A percentile compares a stretch with the other conserved stretches of the same genome.
phyloP scores from a whole-genome alignment of 2,113 vertebrate genomes.

The Mastomys coucha region DNA sequence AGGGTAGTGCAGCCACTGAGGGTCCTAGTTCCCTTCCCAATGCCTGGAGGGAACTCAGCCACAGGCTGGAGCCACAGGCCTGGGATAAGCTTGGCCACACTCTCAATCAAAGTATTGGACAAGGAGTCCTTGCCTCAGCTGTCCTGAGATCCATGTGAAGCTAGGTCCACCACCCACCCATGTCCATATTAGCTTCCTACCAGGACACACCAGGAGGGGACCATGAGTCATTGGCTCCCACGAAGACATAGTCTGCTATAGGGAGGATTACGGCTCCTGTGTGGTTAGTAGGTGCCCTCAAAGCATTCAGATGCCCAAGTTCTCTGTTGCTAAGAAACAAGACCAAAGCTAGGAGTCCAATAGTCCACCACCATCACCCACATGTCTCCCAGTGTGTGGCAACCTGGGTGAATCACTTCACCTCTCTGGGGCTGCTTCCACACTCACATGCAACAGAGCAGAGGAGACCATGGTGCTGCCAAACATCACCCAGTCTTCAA shows the following conservation, averaged over 20 bases:
- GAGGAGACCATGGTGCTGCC: fast-evolving
- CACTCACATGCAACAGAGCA: fast-evolving
- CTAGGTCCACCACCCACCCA: neutral
- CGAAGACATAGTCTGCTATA: neutral
- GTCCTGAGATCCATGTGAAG: no score
- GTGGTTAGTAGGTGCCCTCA: neutral
- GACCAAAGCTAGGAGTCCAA: neutral
- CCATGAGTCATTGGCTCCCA: neutral
- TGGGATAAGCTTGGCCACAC: fast-evolving
- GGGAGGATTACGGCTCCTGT: fast-evolving
- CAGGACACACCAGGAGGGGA: fast-evolving
- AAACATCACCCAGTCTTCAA: no score
- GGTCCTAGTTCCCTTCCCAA: fast-evolving
- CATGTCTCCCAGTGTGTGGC: fast-evolving
- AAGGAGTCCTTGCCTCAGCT: neutral
- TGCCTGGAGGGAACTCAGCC: neutral
- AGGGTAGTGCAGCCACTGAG: fast-evolving
- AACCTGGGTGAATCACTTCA: neutral
- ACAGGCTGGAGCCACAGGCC: neutral
- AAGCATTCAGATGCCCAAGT: neutral
- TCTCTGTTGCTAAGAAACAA: neutral
- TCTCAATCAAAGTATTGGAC: neutral
- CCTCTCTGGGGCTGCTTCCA: neutral
- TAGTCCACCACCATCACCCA: neutral
- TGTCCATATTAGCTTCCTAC: neutral